Evolutionary conservation across 2,888 invertebrate genomes (phyloP), one percentile per base, ranked within the genome.

Genomic region (Bursaphelenchus okinawaensis): DNA sequence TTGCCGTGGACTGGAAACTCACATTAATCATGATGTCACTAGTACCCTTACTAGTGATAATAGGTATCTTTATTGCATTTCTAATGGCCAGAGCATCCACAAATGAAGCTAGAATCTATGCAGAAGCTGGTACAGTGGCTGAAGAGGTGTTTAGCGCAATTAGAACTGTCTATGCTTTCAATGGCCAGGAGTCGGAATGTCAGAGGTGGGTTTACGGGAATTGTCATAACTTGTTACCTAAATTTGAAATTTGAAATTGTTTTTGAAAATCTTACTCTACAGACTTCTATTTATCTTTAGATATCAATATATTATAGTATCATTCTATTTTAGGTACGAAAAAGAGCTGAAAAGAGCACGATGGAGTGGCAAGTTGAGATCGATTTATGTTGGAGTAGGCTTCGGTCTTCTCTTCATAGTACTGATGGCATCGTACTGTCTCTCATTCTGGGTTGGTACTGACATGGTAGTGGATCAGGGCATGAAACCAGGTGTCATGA

Each of bases 41-140:
- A 9, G 57, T 60, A 19, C 75, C 75, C 4, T 29, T 75, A 6
- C 20, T 74, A 67, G 77, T 77, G 59, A 68, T 73, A 51, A 69
- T 72, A 51, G 79, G 76, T 8, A 78, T 71, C 55, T 72, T 74
- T 24, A 76, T 81, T 8, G 72, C 73, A n/a, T 78, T 85, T 85
- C 69, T 85, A 55, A 83, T 85, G 68, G 81, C 85, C 1, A 81
- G 82, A 12, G 83, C 85, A 50, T 83, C 85, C 16, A 81, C 82
- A 19, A 71, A 83, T 63, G 86, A 86, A 68, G 84, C 80, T 20
- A 69, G 78, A n/a, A 73, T 78, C 65, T 83, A 78, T 61, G 74
- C 75, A 7, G 72, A 74, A 40, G 77, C 78, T 0, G 78, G 78
- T 58, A 28, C 75, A 83, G 70, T 85, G 82, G 73, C 85, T 55